Evolutionary conservation across 2,113 vertebrate genomes (phyloP), one percentile per base, ranked within the genome.

Genomic region (Syrrhaptes paradoxus): DNA sequence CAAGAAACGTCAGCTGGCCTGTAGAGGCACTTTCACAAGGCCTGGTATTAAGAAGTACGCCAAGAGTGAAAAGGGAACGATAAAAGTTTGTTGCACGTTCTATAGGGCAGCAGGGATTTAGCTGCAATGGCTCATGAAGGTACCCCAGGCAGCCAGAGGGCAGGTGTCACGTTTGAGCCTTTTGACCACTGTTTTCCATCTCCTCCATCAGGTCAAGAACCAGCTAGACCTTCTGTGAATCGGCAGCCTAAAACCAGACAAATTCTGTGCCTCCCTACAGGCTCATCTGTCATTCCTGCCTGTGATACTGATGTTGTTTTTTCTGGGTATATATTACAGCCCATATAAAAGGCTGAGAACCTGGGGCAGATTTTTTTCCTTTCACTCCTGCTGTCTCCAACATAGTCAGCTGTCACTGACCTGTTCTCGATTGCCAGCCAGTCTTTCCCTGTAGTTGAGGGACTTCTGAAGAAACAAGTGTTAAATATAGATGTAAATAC

Each of bases 361-460:
- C 19, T 2, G 6, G 26, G 45, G 17, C 46, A n/a, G n/a, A 19
- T 45, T 48, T 91, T 48, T 91, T 51, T 43, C 85, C 36, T 94
- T 81, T 89, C 51, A 29, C 5, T 71, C 58, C 8, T 41, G 18
- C 77, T 67, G 45, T 25, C 57, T 61, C 75, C 25, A 54, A 10
- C 13, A 6, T 21, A 32, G n/a, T 32, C 95, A 94, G 38, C 29
- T 95, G 68, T 84, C 38, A 45, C 26, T 83, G 68, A 80, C 87
- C 58, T 63, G 38, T 70, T 20, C 49, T 71, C 62, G 38, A 4
- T 34, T 68, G 76, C 49, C 77, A 67, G 7, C 45, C 43, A 45
- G 16, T 26, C 51, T 79, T 66, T 75, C 67, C 67, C 46, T 0
- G 10, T 62, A 55, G 46, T 32, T 2, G 4, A 61, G 46, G 31